Evolutionary conservation across 2,888 invertebrate species (phyloP), one percentile per base, ranked within the genome.

Genomic region (Melanophora roralis): DNA sequence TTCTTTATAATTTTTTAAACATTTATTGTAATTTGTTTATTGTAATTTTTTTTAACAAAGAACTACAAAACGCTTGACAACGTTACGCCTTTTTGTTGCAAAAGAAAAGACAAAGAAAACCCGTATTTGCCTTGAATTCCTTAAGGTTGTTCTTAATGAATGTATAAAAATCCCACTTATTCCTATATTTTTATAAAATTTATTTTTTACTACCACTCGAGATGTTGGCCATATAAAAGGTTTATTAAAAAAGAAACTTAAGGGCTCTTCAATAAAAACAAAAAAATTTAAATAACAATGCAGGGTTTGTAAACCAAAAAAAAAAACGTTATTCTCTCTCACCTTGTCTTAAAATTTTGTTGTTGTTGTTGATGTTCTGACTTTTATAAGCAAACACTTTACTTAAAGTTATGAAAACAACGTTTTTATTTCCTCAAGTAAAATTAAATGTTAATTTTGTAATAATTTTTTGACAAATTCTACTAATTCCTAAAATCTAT

Each of bases 41-140:
- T 27, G 27, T 27, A 6, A 27, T 27, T 27, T 6, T 27, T 27
- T 27, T 27, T n/a, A n/a, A 16, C 1, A 16, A 16, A 69, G 32
- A 27, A 23, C 43, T 45, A 72, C 2, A 14, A 51, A 74, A 57
- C 36, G 64, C 34, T n/a, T 65, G 57, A 49, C 47, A 32, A 32
- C 55, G 34, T 43, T 43, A 78, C 68, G 78, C 78, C 68, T 57
- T 68, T 73, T 57, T 40, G 27, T 34, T 67, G 68, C 62, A 62
- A 69, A 16, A 23, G 23, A 38, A 12, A 12, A 47, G 2, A 16
- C 14, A 1, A 16, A 49, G 11, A 57, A 59, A 11, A 40, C 34
- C 16, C 43, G 1, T 27, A 32, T 57, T 55, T 69, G 36, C 11
- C 12, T 45, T 19, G 55, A 75, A 68, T 47, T 27, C 32, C 55